Percentiles rank a stretch among this genome's conserved stretches.
phyloP scores from a whole-genome alignment of 2,888 invertebrate genomes.

The Lapara coniferarum region DNA sequence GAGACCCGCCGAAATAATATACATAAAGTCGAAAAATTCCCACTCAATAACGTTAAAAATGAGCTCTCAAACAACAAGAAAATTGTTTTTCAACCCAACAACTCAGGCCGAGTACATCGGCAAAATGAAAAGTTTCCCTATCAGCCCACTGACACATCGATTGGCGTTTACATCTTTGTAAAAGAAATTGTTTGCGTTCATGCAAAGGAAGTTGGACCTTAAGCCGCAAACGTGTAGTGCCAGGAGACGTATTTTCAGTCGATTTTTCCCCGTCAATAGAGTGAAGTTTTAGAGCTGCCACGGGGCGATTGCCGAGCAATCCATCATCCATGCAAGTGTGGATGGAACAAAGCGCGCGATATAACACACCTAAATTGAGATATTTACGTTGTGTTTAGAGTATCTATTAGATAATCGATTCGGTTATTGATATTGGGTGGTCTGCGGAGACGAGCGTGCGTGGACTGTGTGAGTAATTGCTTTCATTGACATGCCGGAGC shows the following conservation, averaged over 20 bases:
- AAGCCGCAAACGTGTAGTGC: slow-evolving; percentile 48
- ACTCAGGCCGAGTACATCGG: slow-evolving; percentile 62
- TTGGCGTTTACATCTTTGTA: slow-evolving; percentile 80
- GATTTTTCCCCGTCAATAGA: slow-evolving; percentile 59
- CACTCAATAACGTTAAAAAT: slow-evolving; percentile 79
- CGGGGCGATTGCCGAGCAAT: slow-evolving; percentile 69
- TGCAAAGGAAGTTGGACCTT: slow-evolving; percentile 67
- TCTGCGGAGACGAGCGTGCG: slow-evolving; percentile 33
- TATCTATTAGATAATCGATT: slow-evolving; percentile 51
- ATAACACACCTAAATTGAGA: slow-evolving; percentile 53
- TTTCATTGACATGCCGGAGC: slow-evolving; percentile 74
- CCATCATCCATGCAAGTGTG: slow-evolving; percentile 69
- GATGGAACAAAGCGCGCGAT: slow-evolving; percentile 63
- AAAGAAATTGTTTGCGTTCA: slow-evolving; percentile 67
- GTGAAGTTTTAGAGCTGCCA: slow-evolving; percentile 68
- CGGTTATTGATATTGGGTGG: slow-evolving; percentile 50
- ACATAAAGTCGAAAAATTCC: slow-evolving; percentile 57
- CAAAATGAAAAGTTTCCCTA: slow-evolving; percentile 81
- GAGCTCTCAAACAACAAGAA: slow-evolving; percentile 71
- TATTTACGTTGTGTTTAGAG: slow-evolving; percentile 30
- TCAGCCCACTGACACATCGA: slow-evolving; percentile 78
- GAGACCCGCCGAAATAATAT: slow-evolving; percentile 56
- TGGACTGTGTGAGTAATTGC: slow-evolving; percentile 70
- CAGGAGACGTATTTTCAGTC: slow-evolving; percentile 45
- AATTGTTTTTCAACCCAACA: slow-evolving; percentile 74